Base-by-base conservation (phyloP, 2,888 invertebrate genomes). In the Polyommatus iphigenia region DNA sequence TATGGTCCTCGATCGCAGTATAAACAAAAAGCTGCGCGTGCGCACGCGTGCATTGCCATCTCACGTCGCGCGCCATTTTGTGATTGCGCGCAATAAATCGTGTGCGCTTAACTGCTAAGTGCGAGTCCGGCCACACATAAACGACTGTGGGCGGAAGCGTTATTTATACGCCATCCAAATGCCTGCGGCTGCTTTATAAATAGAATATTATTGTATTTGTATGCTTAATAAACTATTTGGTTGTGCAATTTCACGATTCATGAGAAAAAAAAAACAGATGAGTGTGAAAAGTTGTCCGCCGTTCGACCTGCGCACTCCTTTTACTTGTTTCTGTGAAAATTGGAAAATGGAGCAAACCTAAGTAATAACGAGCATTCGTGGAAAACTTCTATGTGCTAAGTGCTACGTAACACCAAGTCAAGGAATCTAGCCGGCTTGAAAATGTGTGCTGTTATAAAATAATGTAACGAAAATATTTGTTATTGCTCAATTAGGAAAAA, bases 51-150 rank as follows among this genome's bases (percentile, higher is more conserved):
- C 81, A 81, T 81, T 81, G 87, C 85, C 84, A 87, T 87, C 85
- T 87, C 36, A n/a, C 59, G 36, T 85, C 85, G 84, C 82, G 82
- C 81, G 85, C 86, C 86, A 86, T 88, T 80, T 87, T 89, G 88
- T 85, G 85, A 89, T 86, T 85, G 87, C 85, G 83, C 81, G 84
- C 83, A 80, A 87, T 87, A 87, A 86, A 86, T 86, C 83, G 81
- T 79, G 78, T 80, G 81, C 79, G 79, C 82, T 84, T 84, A 85
- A 83, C 82, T 75, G 75, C 46, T 75, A 67, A 67, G 67, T 83
- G 83, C 82, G 81, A 79, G 79, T 82, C 82, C 83, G 87, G 84
- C 87, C 87, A 87, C 88, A 88, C 88, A 84, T 85, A 85, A 84
- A 83, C 78, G 80, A 73, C 80, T 78, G 89, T 88, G 87, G 87